Percentiles rank a stretch among this genome's conserved stretches.
phyloP scores from a whole-genome alignment of 2,113 vertebrate species.

The Pungitius pungitius region DNA sequence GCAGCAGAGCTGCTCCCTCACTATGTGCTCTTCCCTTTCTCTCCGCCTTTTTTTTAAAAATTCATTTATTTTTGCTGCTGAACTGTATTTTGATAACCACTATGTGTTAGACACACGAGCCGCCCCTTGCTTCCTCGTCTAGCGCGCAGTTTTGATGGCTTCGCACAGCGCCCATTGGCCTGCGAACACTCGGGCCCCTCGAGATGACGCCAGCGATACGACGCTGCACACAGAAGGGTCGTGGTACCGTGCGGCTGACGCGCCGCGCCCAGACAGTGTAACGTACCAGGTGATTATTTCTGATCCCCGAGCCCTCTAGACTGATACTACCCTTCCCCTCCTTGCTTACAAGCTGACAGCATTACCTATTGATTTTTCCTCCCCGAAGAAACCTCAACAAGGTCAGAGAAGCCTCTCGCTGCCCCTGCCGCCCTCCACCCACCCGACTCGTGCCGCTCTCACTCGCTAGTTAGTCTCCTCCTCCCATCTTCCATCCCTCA shows the following conservation, averaged over 20 bases:
- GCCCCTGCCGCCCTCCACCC: conserved; percentile 20
- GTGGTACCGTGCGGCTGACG: conserved; percentile 25
- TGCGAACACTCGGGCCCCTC: background rate
- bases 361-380: conserved; percentile 80
- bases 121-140: background rate
- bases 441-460: conserved; percentile 19
- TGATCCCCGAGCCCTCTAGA: conserved; percentile 45
- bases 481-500: conserved; percentile 30
- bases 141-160: conserved; percentile 31
- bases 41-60: background rate
- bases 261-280: conserved; percentile 42
- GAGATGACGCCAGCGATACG: conserved; percentile 22
- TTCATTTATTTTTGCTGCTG: background rate
- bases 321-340: conserved; percentile 52
- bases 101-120: background rate
- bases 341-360: conserved; percentile 70
- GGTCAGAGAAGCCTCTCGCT: conserved; percentile 63
- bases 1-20: conserved; percentile 33
- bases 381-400: conserved; percentile 65
- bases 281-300: conserved; percentile 53
- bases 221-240: conserved; percentile 22
- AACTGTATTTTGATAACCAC: conserved; percentile 15
- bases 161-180: conserved; percentile 15
- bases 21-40: conserved; percentile 3
- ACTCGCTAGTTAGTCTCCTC: conserved; percentile 43